These are phyloP conservation scores for Erpetoichthys calabaricus DNA, from an alignment of 2,797 vertebrate species.

Conservation along the genomic window DNA sequence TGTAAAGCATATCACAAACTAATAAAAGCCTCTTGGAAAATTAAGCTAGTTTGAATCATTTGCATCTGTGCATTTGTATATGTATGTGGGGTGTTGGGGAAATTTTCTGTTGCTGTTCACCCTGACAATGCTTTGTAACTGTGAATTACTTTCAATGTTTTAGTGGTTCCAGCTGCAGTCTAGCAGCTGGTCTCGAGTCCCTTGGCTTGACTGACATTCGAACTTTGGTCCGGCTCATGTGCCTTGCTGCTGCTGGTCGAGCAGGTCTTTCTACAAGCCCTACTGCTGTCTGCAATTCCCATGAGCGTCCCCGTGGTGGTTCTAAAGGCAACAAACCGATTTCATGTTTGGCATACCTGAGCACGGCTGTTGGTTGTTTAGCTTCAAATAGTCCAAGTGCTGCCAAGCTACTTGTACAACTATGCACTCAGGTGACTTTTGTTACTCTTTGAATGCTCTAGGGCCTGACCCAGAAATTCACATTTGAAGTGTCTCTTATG, in stretches of 20 bases:
- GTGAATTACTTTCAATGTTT: slow-evolving; percentile 10
- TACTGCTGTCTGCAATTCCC: slow-evolving; percentile 27
- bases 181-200: slow-evolving; percentile 88
- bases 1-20: no score
- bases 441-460: not conserved
- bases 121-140: no score
- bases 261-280: slow-evolving; percentile 84
- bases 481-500: not conserved
- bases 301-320: slow-evolving; percentile 63
- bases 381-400: slow-evolving; percentile 87
- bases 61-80: no score
- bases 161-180: slow-evolving; percentile 91
- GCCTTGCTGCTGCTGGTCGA: slow-evolving; percentile 82
- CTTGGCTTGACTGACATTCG: slow-evolving; percentile 89
- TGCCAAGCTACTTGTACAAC: slow-evolving; percentile 84
- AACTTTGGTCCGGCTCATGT: slow-evolving; percentile 90
- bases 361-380: slow-evolving; percentile 88
- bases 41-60: no score
- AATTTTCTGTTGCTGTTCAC: no score
- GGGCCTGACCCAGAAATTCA: not conserved
- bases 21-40: no score
- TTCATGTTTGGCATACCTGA: slow-evolving; percentile 89
- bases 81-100: no score
- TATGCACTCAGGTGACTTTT: slow-evolving; percentile 75
- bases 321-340: slow-evolving; percentile 86